A percentile compares a stretch with the other conserved stretches of the same genome.
phyloP scores from a whole-genome alignment of 2,113 vertebrate genomes.

The Narcine bancroftii region DNA sequence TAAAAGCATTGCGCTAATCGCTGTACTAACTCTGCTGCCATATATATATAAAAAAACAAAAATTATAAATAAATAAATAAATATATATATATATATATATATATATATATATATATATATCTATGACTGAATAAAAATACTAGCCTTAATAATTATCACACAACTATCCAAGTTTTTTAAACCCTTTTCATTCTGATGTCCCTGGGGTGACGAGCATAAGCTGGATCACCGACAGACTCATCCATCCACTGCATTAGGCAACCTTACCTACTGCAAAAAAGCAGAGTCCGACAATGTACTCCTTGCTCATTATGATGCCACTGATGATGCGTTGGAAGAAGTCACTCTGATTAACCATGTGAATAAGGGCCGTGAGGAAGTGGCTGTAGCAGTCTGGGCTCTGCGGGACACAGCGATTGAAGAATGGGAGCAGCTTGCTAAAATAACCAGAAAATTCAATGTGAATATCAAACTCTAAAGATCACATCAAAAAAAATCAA shows the following conservation, averaged over 20 bases:
- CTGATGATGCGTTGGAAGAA: slow-evolving; percentile 57
- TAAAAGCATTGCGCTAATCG: too few relatives aligned
- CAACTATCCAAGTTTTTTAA: neutral
- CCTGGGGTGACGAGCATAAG: too few relatives aligned
- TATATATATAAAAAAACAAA: too few relatives aligned
- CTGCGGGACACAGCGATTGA: slow-evolving; percentile 65
- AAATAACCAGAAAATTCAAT: slow-evolving; percentile 37
- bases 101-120: too few relatives aligned
- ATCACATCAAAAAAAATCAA: neutral
- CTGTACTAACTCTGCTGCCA: too few relatives aligned
- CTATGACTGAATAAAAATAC: too few relatives aligned
- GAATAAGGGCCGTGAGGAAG: slow-evolving; percentile 54
- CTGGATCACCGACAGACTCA: too few relatives aligned
- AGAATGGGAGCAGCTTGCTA: slow-evolving; percentile 61
- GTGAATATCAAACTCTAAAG: neutral
- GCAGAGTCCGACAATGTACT: slow-evolving; percentile 57
- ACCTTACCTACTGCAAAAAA: slow-evolving; percentile 60
- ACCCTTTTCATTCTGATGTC: neutral
- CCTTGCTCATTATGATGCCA: slow-evolving; percentile 61
- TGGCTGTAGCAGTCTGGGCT: slow-evolving; percentile 60
- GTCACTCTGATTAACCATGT: slow-evolving; percentile 55
- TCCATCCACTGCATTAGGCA: neutral
- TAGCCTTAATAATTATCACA: neutral
- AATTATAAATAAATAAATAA: too few relatives aligned
- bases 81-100: too few relatives aligned